Conservation (phyloP, 1,140 invertebrate species). For the Hormaphis cornu region DNA sequence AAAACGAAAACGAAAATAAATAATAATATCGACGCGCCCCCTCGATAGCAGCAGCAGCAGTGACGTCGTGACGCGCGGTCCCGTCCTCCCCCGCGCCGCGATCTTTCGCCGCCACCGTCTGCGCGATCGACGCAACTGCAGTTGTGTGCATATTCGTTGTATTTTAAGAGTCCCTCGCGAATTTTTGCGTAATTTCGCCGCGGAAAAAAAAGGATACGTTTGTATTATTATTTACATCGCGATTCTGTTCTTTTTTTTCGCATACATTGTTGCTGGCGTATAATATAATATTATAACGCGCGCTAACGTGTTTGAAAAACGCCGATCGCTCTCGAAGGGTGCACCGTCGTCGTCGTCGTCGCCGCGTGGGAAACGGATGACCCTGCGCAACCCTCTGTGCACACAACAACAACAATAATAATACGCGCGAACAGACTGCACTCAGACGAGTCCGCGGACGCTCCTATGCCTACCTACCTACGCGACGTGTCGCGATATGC, state of each 20-base stretch:
- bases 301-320: background rate
- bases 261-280: background rate
- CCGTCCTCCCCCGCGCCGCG: too few species aligned
- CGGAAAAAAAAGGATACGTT: slow-evolving; percentile 1
- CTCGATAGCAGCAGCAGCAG: too few species aligned
- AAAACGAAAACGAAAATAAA: too few species aligned
- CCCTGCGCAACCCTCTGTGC: background rate
- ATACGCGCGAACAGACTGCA: too few species aligned
- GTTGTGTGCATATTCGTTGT: too few species aligned
- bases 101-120: too few species aligned
- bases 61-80: too few species aligned
- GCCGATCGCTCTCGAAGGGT: background rate
- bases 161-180: too few species aligned
- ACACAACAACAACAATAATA: too few species aligned
- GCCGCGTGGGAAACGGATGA: slow-evolving; percentile 28
- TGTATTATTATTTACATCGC: background rate
- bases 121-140: too few species aligned
- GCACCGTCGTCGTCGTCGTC: background rate
- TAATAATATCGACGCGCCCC: too few species aligned
- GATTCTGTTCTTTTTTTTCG: background rate
- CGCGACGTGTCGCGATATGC: too few species aligned
- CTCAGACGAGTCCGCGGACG: slow-evolving; percentile 13
- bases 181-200: slow-evolving; percentile 27
- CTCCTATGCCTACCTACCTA: background rate
- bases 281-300: background rate